Percentiles rank a stretch among this genome's conserved stretches.
Evolutionary conservation across 2,888 invertebrate species (phyloP).

Genomic region (Leptarthrus brevirostris): DNA sequence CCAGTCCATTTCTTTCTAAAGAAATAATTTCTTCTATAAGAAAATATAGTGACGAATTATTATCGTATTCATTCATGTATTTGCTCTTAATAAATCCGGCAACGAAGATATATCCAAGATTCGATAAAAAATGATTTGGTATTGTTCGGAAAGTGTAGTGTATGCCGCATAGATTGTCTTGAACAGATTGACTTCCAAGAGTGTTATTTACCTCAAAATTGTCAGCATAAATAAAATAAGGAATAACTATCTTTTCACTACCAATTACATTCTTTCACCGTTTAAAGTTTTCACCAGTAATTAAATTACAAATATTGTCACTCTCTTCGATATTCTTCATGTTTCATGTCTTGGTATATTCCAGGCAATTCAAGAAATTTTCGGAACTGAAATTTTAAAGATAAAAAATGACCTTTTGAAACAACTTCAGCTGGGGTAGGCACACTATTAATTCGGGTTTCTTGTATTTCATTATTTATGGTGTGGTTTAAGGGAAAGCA

Average conservation of each 20-base stretch:
- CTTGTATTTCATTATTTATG: neutral
- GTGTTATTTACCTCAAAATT: constrained; percentile 49
- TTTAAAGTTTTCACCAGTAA: too few species aligned
- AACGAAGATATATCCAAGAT: neutral
- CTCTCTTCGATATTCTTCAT: too few species aligned
- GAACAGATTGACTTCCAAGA: constrained; percentile 16
- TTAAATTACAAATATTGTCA: too few species aligned
- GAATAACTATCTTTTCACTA: constrained; percentile 6
- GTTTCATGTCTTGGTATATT: neutral
- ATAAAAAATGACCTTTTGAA: too few species aligned
- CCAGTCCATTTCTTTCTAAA: constrained; percentile 32
- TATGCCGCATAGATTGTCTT: neutral
- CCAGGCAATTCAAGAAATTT: neutral
- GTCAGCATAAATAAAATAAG: constrained; percentile 10
- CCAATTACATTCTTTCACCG: too few species aligned
- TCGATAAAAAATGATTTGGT: neutral
- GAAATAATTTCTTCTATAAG: neutral
- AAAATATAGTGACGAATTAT: constrained; percentile 19
- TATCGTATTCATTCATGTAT: constrained; percentile 49
- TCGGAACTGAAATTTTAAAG: neutral
- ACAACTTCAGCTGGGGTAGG: neutral
- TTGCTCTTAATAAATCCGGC: neutral
- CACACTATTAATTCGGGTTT: neutral
- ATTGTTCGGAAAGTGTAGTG: neutral
- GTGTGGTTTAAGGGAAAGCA: too few species aligned